Conservation (phyloP, 2,888 invertebrate genomes). For the Girardia tigrina region DNA sequence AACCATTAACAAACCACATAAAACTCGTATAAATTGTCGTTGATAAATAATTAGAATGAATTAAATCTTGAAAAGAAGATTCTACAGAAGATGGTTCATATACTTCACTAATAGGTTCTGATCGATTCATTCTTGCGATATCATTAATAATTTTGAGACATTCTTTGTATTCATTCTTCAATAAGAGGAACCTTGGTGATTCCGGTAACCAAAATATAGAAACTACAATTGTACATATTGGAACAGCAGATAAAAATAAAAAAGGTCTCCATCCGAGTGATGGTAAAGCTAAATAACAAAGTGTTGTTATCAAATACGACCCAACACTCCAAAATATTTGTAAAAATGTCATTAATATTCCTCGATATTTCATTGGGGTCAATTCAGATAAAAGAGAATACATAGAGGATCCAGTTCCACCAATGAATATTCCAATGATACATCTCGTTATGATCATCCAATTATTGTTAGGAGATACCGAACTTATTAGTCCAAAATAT, state of each 20-base stretch:
- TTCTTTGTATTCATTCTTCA: not conserved
- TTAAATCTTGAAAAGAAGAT: not conserved
- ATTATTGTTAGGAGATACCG: not conserved
- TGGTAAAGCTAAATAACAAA: not conserved
- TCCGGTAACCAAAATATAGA: not conserved
- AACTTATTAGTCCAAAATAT: not conserved
- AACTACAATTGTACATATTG: not conserved
- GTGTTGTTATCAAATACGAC: not conserved
- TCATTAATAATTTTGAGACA: not conserved
- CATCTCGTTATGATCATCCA: constrained; percentile 2
- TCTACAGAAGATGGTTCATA: not conserved
- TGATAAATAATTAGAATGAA: not conserved
- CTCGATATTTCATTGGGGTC: not conserved
- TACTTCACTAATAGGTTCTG: not conserved
- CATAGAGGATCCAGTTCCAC: not conserved
- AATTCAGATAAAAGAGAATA: not conserved
- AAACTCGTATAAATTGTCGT: not conserved
- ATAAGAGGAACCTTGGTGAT: not conserved
- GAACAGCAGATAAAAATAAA: not conserved
- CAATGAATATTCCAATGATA: not conserved
- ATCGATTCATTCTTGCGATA: not conserved
- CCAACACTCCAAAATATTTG: not conserved
- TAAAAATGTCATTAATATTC: not conserved
- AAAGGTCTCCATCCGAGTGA: not conserved
- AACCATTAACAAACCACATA: not conserved